Conservation (phyloP, 2,113 vertebrate species). For the Tretioscincus oriximinensis region DNA sequence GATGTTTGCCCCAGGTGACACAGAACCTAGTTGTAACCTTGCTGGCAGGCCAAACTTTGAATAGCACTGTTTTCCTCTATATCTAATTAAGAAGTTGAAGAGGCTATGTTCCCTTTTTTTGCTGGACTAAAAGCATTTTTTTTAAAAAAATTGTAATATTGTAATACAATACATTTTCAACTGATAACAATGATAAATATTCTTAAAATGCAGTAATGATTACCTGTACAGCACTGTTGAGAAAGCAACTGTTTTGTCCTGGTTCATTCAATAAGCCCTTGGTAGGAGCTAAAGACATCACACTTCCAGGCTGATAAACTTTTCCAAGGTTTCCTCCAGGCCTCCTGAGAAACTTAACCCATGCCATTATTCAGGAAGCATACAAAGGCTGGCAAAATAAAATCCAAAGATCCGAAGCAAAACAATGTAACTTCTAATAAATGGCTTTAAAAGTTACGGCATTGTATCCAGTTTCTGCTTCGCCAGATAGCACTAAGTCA, state of each 20-base stretch:
- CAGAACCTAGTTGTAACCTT: too few species aligned
- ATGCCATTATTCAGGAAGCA: slow-evolving; percentile 83
- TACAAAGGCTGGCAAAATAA: slow-evolving; percentile 20
- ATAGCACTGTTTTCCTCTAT: background rate
- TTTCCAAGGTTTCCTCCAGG: slow-evolving; percentile 90
- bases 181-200: background rate
- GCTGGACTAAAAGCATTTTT: too few species aligned
- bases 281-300: slow-evolving; percentile 93
- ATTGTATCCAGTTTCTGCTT: slow-evolving; percentile 10
- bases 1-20: too few species aligned
- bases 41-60: too few species aligned
- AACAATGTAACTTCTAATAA: slow-evolving; percentile 49
- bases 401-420: slow-evolving; percentile 43
- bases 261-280: slow-evolving; percentile 96
- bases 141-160: too few species aligned
- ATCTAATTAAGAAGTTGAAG: too few species aligned
- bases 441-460: slow-evolving; percentile 6
- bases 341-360: slow-evolving; percentile 91
- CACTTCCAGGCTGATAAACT: slow-evolving; percentile 92
- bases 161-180: background rate
- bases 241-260: slow-evolving; percentile 98
- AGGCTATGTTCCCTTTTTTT: too few species aligned
- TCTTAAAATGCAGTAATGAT: slow-evolving; percentile 26
- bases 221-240: slow-evolving; percentile 99
- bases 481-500: slow-evolving; percentile 20